Conservation (phyloP, 1,140 invertebrate species). For the Drosophila subobscura region DNA sequence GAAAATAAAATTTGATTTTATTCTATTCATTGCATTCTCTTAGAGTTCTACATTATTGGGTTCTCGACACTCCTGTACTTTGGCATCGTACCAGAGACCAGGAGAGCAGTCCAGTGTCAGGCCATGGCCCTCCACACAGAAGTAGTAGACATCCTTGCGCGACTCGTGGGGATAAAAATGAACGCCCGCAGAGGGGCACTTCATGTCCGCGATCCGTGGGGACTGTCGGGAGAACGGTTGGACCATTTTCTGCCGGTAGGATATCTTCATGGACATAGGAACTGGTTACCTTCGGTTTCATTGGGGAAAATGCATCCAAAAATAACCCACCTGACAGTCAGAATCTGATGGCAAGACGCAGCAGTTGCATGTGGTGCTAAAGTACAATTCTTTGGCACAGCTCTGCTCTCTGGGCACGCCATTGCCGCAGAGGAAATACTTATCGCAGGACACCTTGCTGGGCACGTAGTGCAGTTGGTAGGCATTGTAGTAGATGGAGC, state of each 20-base stretch:
- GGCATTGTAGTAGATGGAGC: constrained; percentile 52
- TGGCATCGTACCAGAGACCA: constrained; percentile 65
- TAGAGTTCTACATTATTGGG: constrained; percentile 21
- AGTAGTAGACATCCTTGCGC: constrained; percentile 65
- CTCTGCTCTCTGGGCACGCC: constrained; percentile 39
- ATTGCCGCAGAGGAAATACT: constrained; percentile 68
- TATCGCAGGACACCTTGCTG: constrained; percentile 65
- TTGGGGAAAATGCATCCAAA: neutral
- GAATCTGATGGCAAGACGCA: constrained; percentile 61
- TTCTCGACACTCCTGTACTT: constrained; percentile 58
- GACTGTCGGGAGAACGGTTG: constrained; percentile 21
- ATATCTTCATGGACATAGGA: constrained; percentile 34
- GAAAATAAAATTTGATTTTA: neutral
- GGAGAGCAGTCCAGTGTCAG: constrained; percentile 66
- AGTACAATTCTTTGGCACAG: constrained; percentile 61
- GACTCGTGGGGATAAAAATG: constrained; percentile 60
- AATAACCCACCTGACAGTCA: constrained; percentile 53
- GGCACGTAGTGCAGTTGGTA: constrained; percentile 58
- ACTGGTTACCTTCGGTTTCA: neutral
- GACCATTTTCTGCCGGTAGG: constrained; percentile 38
- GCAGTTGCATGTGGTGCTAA: constrained; percentile 62
- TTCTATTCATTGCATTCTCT: constrained; percentile 6
- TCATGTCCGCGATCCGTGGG: constrained; percentile 35
- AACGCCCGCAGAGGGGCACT: constrained; percentile 51
- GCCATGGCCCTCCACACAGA: constrained; percentile 65